Evolutionary conservation across 2,888 invertebrate genomes (phyloP).

Genomic region (Nephrotoma flavescens): DNA sequence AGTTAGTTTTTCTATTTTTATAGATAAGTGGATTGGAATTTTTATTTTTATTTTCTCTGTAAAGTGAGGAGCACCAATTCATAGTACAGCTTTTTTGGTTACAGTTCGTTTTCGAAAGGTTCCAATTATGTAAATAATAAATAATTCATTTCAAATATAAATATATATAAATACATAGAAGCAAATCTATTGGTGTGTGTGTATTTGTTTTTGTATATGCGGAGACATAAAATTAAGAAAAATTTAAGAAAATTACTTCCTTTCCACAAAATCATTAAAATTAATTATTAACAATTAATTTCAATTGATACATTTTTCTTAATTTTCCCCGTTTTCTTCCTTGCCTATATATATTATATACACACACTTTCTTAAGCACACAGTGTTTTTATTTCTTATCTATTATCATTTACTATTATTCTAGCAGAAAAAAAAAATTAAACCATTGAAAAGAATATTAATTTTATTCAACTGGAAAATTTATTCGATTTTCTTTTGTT

Average conservation of each 20-base stretch:
- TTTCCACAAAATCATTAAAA: background rate
- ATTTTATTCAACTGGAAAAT: background rate
- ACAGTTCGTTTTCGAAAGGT: background rate
- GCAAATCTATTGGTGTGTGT: background rate
- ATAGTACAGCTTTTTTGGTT: background rate
- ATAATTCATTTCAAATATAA: background rate
- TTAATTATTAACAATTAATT: background rate
- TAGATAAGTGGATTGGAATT: background rate
- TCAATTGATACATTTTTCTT: background rate
- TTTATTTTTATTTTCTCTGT: background rate
- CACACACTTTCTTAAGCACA: background rate
- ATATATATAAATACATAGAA: background rate
- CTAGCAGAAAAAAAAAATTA: background rate
- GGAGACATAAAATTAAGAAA: background rate
- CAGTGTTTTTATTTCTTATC: background rate
- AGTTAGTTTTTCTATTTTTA: background rate
- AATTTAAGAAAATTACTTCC: background rate
- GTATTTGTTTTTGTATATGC: background rate
- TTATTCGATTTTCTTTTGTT: background rate
- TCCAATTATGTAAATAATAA: background rate
- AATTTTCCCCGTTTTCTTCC: background rate
- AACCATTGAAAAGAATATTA: background rate
- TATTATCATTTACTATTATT: background rate
- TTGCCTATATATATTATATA: background rate
- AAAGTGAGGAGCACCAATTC: background rate